Base-by-base conservation (phyloP, 2,888 invertebrate species). In the Drosophila eohydei region DNA sequence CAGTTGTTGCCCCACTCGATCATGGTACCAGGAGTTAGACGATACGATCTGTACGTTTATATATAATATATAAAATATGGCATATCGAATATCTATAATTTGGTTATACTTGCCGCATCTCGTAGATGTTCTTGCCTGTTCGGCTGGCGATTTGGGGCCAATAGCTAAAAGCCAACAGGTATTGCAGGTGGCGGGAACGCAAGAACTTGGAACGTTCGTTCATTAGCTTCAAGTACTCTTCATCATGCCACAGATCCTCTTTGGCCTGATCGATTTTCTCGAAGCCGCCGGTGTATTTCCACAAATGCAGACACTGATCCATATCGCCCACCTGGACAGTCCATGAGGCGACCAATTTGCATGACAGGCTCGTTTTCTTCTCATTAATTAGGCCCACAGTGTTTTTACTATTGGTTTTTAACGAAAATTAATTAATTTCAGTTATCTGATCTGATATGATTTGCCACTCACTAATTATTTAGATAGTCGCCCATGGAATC, bases 1-100 rank as follows among this genome's bases (percentile, higher is more conserved):
- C 99, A 99, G 93, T 99, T 98, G 93, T 99, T 99, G 63, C 98
- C 99, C 99, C 99, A 99, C 93, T 99, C 99, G 83, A 99, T 99
- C 99, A 99, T 99, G 0, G 99, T 99, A 56, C 99, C 99, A 0
- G 99, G 99, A 93, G 98, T 98, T 46, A 99, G 94, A 77, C 97
- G 97, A 93, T 96, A 98, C 85, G 96, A 95, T 6, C 94, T 92
- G 63, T 50, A 58, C 3, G 9, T 52, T 14, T 8, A 28, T 28
- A 28, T 3, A 46, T 14, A n/a, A 12, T 12, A 28, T 4, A 6
- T 32, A 6, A 11, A 16, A 5, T 32, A 48, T 48, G 14, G 8
- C 7, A 46, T 8, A n/a, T 28, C 3, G 1, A 6, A 11, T 3
- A 12, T 12, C 9, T 12, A 26, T n/a, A 8, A 9, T 28, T 11